Conservation (phyloP, 1,140 invertebrate genomes). For the Musca domestica region DNA sequence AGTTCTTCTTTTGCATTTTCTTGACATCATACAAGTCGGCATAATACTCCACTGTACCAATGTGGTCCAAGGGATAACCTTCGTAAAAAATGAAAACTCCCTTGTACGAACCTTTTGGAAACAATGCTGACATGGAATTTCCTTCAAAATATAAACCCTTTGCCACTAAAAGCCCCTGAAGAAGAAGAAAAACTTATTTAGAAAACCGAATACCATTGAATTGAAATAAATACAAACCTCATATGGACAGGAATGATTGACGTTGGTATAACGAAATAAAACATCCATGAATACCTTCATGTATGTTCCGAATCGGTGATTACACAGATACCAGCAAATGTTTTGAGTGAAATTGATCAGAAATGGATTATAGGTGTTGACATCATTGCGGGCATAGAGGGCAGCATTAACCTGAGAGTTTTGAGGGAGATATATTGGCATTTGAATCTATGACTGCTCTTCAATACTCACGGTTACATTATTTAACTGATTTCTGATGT, state of each 20-base stretch:
- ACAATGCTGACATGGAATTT: not conserved
- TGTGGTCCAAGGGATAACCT: slow-evolving; percentile 1
- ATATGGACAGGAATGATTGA: slow-evolving; percentile 2
- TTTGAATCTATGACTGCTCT: not conserved
- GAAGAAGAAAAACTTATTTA: not conserved
- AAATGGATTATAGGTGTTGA: not conserved
- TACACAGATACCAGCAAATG: not conserved
- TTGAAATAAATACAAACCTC: not conserved
- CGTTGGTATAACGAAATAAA: not conserved
- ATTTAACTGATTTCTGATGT: not conserved
- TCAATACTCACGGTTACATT: not conserved
- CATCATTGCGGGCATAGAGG: not conserved
- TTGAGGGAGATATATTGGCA: too few relatives aligned
- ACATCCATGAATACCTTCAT: not conserved
- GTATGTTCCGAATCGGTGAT: not conserved
- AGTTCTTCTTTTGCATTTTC: not conserved
- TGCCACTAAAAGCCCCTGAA: not conserved
- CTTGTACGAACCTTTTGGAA: not conserved
- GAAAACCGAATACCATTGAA: too few relatives aligned
- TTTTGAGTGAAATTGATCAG: slow-evolving; percentile 5
- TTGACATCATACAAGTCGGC: not conserved
- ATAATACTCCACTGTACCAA: not conserved
- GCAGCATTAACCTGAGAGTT: not conserved
- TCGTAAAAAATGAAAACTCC: not conserved
- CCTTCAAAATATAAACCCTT: not conserved